These are phyloP conservation scores for Drosophila sp. DNA, from an alignment of 1,140 invertebrate genomes.

Conservation along the genomic window DNA sequence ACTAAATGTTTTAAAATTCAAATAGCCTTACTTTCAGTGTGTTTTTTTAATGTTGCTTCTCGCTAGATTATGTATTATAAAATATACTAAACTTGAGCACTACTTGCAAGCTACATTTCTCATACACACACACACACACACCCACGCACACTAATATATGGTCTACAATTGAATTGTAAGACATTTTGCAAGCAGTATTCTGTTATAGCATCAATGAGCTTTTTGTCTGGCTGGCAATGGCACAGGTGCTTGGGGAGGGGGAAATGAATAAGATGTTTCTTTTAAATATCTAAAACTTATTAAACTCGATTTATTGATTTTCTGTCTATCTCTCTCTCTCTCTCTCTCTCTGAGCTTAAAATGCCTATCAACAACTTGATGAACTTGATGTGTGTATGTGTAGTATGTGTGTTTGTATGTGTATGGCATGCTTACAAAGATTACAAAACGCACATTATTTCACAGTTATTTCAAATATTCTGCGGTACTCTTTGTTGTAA, in stretches of 20 bases:
- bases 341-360: slow-evolving; percentile 7
- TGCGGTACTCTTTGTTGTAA: not conserved
- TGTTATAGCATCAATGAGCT: slow-evolving; percentile 4
- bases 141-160: too few relatives aligned
- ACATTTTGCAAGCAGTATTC: not conserved
- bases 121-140: not conserved
- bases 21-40: too few relatives aligned
- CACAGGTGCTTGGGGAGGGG: not conserved
- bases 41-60: too few relatives aligned
- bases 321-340: slow-evolving; percentile 49
- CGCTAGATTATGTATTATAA: too few relatives aligned
- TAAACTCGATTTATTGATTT: slow-evolving; percentile 77
- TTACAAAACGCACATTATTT: slow-evolving; percentile 29
- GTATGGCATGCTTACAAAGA: slow-evolving; percentile 21
- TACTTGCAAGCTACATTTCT: not conserved
- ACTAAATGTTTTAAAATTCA: too few relatives aligned
- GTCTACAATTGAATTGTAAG: not conserved
- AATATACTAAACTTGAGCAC: too few relatives aligned
- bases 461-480: slow-evolving; percentile 35
- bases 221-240: not conserved
- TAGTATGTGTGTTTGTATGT: not conserved
- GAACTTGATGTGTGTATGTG: slow-evolving; percentile 7
- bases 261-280: not conserved
- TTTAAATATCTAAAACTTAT: slow-evolving; percentile 78
- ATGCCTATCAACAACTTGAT: slow-evolving; percentile 39